Conservation (phyloP, 2,797 vertebrate species). For the Acanthornis magna region DNA sequence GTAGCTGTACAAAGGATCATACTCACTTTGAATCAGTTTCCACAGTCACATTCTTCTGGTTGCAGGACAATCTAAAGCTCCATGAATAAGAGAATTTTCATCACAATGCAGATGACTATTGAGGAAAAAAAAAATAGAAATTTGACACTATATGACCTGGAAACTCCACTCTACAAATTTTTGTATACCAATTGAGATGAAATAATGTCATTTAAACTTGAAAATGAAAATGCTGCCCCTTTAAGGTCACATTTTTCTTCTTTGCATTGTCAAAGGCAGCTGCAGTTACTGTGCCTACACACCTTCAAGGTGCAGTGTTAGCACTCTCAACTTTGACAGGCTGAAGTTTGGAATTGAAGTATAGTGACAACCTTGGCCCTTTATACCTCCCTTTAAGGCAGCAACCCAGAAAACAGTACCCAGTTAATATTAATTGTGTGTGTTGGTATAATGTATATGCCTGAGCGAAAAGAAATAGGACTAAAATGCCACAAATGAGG, state of each 20-base stretch:
- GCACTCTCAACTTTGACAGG: not conserved
- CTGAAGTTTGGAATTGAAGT: conserved; percentile 3
- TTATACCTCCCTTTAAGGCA: not conserved
- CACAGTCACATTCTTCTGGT: not conserved
- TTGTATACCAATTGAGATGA: not conserved
- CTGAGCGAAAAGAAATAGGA: not conserved
- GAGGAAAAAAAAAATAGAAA: not conserved
- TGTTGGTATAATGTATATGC: not conserved
- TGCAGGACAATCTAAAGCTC: not conserved
- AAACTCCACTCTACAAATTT: not conserved
- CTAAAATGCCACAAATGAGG: not conserved
- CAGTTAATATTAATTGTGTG: not conserved
- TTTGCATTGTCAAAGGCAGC: not conserved
- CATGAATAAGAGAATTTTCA: not conserved
- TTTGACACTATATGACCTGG: not conserved
- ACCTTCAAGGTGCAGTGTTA: not conserved
- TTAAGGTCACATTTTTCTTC: not conserved
- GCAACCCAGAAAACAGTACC: not conserved
- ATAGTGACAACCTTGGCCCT: not conserved
- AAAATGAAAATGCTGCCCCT: not conserved
- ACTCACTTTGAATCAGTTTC: not conserved
- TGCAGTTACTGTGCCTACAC: not conserved
- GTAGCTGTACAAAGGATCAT: not conserved
- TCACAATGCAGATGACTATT: not conserved
- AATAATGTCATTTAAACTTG: not conserved